These are phyloP conservation scores for Vireo altiloquus DNA, from an alignment of 2,113 vertebrate genomes.

Conservation along the genomic window DNA sequence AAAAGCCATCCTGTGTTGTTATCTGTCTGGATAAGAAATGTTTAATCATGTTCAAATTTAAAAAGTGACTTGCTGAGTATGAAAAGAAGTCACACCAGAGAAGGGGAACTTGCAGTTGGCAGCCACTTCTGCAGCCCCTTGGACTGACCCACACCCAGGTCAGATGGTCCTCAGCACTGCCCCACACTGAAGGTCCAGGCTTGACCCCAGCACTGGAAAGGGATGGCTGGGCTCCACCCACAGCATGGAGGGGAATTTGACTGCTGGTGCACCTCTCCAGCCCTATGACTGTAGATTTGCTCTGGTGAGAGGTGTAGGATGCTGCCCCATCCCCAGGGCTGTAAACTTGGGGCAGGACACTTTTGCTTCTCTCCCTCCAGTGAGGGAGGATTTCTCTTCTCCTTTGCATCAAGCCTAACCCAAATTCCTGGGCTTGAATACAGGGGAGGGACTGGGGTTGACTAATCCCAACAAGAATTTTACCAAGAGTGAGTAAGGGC, in stretches of 20 bases:
- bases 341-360: background rate
- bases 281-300: background rate
- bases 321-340: background rate
- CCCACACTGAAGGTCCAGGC: background rate
- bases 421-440: background rate
- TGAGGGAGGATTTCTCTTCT: background rate
- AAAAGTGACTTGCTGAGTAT: background rate
- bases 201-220: background rate
- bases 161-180: background rate
- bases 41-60: background rate
- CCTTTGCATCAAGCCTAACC: background rate
- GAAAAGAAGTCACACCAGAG: background rate
- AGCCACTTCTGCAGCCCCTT: background rate
- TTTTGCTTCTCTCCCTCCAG: background rate
- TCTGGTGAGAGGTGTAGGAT: background rate
- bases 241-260: background rate
- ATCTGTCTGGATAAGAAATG: background rate
- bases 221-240: background rate
- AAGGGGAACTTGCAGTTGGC: background rate
- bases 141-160: accelerated
- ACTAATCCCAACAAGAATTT: background rate
- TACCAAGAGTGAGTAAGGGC: background rate
- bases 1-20: background rate
- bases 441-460: background rate
- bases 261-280: background rate